Percentiles rank a stretch among this genome's conserved stretches.
phyloP scores from a whole-genome alignment of 2,888 invertebrate genomes.

The Heliconius aoede region DNA sequence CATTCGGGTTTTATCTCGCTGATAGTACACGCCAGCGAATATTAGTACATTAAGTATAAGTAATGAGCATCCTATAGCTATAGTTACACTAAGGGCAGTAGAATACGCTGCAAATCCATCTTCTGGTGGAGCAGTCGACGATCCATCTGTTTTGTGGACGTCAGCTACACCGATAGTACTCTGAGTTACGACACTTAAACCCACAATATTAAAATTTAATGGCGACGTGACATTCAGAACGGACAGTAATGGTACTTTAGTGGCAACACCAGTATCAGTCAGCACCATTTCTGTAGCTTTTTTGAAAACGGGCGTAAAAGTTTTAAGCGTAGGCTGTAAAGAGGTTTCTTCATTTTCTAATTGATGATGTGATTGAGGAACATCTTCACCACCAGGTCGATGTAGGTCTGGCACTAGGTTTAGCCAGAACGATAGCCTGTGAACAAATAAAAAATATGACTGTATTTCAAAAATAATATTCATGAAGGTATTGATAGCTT shows the following conservation, averaged over 20 bases:
- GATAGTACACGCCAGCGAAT: conserved; percentile 97
- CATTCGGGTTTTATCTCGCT: conserved; percentile 92
- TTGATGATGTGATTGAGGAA: conserved; percentile 92
- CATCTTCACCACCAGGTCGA: conserved; percentile 93
- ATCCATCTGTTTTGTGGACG: conserved; percentile 69
- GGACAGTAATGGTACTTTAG: conserved; percentile 70
- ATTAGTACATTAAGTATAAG: conserved; percentile 96
- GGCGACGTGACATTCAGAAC: conserved; percentile 75
- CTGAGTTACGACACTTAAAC: conserved; percentile 70
- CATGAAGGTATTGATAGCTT: neutral
- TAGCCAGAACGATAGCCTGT: conserved; percentile 95
- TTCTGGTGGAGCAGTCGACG: conserved; percentile 86
- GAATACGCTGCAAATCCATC: conserved; percentile 95
- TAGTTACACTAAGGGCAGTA: conserved; percentile 95
- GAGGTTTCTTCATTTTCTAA: conserved; percentile 89
- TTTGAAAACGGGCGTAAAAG: conserved; percentile 82
- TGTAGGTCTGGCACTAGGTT: conserved; percentile 96
- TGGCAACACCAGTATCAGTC: conserved; percentile 71
- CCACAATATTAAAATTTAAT: conserved; percentile 72
- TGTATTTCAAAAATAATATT: neutral
- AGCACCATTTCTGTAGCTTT: conserved; percentile 81
- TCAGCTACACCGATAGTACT: conserved; percentile 63
- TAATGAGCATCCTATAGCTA: conserved; percentile 96
- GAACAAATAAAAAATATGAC: conserved; percentile 48
- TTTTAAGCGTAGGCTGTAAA: conserved; percentile 81